phyloP scores from a whole-genome alignment of 2,797 vertebrate genomes.

The Spinibarbus caldwelli region DNA sequence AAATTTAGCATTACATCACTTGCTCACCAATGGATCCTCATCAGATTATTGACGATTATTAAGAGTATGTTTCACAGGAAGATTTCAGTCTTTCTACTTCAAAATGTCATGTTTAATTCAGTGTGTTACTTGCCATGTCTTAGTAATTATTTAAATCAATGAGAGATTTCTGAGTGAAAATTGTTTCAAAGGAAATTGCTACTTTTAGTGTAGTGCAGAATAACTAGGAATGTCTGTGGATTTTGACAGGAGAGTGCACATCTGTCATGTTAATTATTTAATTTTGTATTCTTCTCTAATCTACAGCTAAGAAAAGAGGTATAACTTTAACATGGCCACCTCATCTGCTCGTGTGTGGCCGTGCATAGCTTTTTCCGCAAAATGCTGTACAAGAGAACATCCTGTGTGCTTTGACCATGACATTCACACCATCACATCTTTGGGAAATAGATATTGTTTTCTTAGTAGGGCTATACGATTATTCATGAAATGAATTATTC shows the following conservation, averaged over 20 bases:
- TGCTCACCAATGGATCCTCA: background rate
- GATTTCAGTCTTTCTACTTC: background rate
- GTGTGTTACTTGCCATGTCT: background rate
- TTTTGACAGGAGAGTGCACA: slow-evolving; percentile 11
- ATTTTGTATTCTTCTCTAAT: slow-evolving; percentile 81
- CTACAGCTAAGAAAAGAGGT: slow-evolving; percentile 97
- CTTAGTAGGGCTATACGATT: background rate
- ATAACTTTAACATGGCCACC: slow-evolving; percentile 71
- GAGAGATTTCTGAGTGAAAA: background rate
- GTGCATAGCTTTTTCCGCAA: slow-evolving; percentile 77
- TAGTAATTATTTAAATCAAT: background rate
- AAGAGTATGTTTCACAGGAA: background rate
- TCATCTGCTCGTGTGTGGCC: slow-evolving; percentile 68
- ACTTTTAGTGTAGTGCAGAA: background rate
- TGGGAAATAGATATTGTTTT: slow-evolving; percentile 14
- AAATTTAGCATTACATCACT: no score
- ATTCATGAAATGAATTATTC: slow-evolving; percentile 11
- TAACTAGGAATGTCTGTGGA: background rate
- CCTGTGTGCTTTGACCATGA: slow-evolving; percentile 80
- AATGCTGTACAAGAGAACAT: slow-evolving; percentile 81
- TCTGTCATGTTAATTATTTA: slow-evolving; percentile 32
- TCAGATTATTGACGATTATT: background rate
- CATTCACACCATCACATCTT: slow-evolving; percentile 2
- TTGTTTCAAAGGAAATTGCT: background rate
- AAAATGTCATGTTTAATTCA: background rate